A percentile compares a stretch with the other conserved stretches of the same genome.
Evolutionary conservation across 2,888 invertebrate species (phyloP).

Genomic region (Mantis religiosa): DNA sequence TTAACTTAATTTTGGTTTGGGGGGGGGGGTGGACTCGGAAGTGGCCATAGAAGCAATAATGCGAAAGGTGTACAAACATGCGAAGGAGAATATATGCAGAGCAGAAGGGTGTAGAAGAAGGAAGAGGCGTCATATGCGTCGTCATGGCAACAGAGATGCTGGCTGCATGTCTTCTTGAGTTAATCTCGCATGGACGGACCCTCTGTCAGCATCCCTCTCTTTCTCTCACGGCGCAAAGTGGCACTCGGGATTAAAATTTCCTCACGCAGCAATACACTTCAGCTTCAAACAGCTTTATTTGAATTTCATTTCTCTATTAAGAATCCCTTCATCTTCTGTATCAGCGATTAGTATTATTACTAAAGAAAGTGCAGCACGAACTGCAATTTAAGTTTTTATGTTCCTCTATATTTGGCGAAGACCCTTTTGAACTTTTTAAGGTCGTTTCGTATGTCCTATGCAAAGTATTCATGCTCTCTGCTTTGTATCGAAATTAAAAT

Average conservation of each 20-base stretch:
- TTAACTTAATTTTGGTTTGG: background rate
- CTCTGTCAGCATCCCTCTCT: background rate
- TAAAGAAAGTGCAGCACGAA: too few relatives aligned
- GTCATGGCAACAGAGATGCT: conserved; percentile 4
- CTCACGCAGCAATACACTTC: background rate
- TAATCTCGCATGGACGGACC: conserved; percentile 13
- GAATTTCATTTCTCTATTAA: background rate
- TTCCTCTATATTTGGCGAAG: too few relatives aligned
- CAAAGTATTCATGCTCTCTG: too few relatives aligned
- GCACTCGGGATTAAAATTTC: background rate
- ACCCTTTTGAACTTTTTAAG: too few relatives aligned
- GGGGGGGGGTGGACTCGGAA: background rate
- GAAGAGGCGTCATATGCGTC: conserved; percentile 1
- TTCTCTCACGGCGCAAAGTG: background rate
- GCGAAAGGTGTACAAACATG: background rate
- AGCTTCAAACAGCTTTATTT: background rate
- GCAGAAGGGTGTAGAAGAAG: background rate
- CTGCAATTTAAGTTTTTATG: too few relatives aligned
- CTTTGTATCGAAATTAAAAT: too few relatives aligned
- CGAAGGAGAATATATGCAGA: background rate
- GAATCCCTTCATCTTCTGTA: too few relatives aligned
- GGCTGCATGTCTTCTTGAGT: conserved; percentile 9
- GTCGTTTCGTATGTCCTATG: too few relatives aligned
- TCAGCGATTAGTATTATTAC: too few relatives aligned
- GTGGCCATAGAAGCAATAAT: background rate